Evolutionary conservation across 2,113 vertebrate genomes (phyloP).

Genomic region (Oreochromis aureus): DNA sequence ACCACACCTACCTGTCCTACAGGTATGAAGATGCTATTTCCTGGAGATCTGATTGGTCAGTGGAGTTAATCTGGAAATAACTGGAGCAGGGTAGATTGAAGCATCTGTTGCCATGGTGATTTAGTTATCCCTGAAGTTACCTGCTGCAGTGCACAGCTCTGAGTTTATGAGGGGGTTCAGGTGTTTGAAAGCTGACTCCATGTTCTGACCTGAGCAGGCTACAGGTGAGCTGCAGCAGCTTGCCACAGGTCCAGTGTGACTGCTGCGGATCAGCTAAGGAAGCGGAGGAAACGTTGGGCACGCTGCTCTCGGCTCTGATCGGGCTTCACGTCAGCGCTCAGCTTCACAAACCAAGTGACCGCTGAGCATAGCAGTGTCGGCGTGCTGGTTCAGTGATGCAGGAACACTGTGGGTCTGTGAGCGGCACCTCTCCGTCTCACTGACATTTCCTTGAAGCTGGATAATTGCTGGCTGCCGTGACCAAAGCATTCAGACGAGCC

Average conservation of each 20-base stretch:
- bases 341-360: neutral
- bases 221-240: neutral
- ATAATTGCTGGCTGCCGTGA: constrained; percentile 89
- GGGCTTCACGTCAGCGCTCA: neutral
- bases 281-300: neutral
- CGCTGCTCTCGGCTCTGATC: neutral
- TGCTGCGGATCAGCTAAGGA: neutral
- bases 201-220: neutral
- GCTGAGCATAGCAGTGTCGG: neutral
- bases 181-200: neutral
- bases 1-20: accelerated
- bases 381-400: neutral
- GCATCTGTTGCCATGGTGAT: neutral
- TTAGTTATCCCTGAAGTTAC: neutral
- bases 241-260: neutral
- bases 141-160: neutral
- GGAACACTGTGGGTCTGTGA: constrained; percentile 36
- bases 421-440: constrained; percentile 86
- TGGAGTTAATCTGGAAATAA: neutral
- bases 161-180: neutral
- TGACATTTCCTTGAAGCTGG: constrained; percentile 87
- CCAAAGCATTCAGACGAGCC: constrained; percentile 82
- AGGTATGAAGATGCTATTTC: neutral
- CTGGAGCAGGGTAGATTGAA: neutral
- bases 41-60: neutral